A percentile compares a stretch with the other conserved stretches of the same genome.
phyloP scores from a whole-genome alignment of 2,888 invertebrate genomes.

The Halocaridina rubra region DNA sequence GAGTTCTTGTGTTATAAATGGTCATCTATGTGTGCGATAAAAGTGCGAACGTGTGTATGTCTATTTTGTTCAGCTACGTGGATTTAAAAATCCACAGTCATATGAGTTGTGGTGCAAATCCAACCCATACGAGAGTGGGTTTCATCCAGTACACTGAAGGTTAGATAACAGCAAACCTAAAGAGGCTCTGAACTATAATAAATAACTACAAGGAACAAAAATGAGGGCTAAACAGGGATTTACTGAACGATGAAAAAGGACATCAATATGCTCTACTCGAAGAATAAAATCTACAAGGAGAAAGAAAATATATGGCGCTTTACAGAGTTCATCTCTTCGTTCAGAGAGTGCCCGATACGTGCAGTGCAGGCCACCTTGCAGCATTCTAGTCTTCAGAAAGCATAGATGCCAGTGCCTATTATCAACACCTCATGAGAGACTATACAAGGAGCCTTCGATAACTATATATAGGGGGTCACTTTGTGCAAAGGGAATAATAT shows the following conservation, averaged over 20 bases:
- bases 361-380: background rate
- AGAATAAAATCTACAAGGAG: background rate
- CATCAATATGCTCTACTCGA: background rate
- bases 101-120: constrained; percentile 58
- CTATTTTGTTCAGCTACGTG: background rate
- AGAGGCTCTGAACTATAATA: constrained; percentile 31
- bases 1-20: background rate
- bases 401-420: background rate
- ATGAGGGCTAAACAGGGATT: constrained; percentile 30
- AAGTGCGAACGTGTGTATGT: background rate
- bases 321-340: constrained; percentile 45
- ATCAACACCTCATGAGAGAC: background rate
- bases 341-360: background rate
- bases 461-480: background rate
- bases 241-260: constrained; percentile 2
- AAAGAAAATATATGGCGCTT: background rate
- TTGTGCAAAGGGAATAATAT: constrained; percentile 23
- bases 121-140: constrained; percentile 54
- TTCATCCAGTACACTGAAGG: constrained; percentile 11
- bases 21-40: background rate
- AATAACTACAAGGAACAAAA: constrained; percentile 31
- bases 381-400: background rate
- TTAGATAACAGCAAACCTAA: constrained; percentile 43
- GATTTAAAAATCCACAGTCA: constrained; percentile 39
- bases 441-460: background rate